phyloP scores from a whole-genome alignment of 2,888 invertebrate genomes.

The Germaria angustata region DNA sequence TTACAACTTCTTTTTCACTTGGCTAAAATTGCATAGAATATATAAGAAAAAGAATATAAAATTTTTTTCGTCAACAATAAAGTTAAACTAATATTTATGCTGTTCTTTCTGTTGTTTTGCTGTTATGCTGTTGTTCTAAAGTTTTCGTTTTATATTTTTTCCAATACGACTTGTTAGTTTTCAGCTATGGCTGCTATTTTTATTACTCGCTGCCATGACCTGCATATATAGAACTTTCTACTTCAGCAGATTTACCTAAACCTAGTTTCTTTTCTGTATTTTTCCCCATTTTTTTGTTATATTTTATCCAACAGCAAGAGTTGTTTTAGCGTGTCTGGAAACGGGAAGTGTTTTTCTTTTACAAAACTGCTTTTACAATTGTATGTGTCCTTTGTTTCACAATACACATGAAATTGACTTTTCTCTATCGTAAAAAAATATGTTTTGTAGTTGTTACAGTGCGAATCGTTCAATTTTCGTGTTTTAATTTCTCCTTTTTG shows the following conservation, averaged over 20 bases:
- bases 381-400: conserved; percentile 54
- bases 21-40: background rate
- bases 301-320: conserved; percentile 28
- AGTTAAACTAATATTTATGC: conserved; percentile 52
- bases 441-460: background rate
- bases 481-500: conserved; percentile 42
- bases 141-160: conserved; percentile 8
- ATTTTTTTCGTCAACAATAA: conserved; percentile 29
- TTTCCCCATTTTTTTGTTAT: conserved; percentile 6
- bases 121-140: conserved; percentile 21
- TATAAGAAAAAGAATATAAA: background rate
- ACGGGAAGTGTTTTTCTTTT: background rate
- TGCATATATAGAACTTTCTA: conserved; percentile 7
- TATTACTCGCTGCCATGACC: conserved; percentile 2
- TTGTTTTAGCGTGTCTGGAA: conserved; percentile 11
- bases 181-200: conserved; percentile 22
- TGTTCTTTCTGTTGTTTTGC: conserved; percentile 12
- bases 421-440: conserved; percentile 50
- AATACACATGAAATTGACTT: conserved; percentile 66
- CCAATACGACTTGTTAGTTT: conserved; percentile 9
- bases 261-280: conserved; percentile 10
- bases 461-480: conserved; percentile 9
- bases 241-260: conserved; percentile 37
- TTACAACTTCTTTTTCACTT: conserved; percentile 5
- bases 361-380: background rate